Conservation (phyloP, 1,140 invertebrate species). For the Aphidius gifuensis region DNA sequence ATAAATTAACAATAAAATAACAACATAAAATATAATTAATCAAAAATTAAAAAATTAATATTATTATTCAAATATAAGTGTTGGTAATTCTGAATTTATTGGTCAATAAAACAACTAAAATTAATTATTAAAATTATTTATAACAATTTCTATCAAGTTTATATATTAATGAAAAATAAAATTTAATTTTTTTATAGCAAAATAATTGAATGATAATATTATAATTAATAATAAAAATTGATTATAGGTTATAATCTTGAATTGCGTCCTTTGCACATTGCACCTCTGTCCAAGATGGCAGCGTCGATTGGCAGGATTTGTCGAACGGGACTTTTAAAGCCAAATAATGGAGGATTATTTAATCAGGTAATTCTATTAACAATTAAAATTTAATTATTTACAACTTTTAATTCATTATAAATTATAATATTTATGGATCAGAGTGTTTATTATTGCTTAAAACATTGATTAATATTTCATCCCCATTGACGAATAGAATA, state of each 20-base stretch:
- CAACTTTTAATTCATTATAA: background rate
- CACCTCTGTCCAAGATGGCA: constrained; percentile 70
- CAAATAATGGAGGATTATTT: constrained; percentile 53
- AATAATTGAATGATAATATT: background rate
- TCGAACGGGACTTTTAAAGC: constrained; percentile 72
- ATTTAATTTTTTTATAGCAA: background rate
- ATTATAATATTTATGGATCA: constrained; percentile 22
- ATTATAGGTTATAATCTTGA: constrained; percentile 27
- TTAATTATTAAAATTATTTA: no score
- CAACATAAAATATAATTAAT: no score
- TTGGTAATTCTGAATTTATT: no score
- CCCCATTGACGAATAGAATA: no score
- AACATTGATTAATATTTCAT: no score
- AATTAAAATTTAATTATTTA: constrained; percentile 5
- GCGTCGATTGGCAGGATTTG: constrained; percentile 76
- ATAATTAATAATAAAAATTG: background rate
- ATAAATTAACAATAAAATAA: no score
- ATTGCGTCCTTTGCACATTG: constrained; percentile 34
- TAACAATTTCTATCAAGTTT: no score
- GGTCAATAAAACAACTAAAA: no score
- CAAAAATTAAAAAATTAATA: no score
- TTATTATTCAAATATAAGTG: no score
- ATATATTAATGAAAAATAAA: no score
- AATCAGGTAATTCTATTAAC: constrained; percentile 53
- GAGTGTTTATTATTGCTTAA: constrained; percentile 38